These are phyloP conservation scores for Dioctria linearis DNA, from an alignment of 2,888 invertebrate species.

Conservation along the genomic window DNA sequence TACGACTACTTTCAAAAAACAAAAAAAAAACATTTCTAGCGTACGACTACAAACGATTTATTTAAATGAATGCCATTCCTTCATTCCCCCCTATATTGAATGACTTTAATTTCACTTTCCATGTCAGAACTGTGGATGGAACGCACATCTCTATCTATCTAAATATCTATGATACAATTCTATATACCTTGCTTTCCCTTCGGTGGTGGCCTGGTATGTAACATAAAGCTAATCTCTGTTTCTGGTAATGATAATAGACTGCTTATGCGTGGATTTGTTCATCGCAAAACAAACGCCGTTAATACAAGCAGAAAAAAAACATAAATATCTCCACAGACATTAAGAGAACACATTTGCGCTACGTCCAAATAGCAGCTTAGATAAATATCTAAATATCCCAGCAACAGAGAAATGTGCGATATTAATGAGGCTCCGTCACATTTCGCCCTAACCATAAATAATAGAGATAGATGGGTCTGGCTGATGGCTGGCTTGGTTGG, in stretches of 20 bases:
- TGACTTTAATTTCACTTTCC: background rate
- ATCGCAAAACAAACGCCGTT: conserved; percentile 21
- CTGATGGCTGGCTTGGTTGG: background rate
- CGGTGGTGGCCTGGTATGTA: background rate
- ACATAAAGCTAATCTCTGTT: conserved; percentile 19
- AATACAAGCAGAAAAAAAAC: background rate
- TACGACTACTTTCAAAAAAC: background rate
- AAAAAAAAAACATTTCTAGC: background rate
- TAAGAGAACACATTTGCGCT: conserved; percentile 29
- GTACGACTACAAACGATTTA: background rate
- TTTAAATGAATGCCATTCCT: background rate
- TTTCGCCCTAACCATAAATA: conserved; percentile 46
- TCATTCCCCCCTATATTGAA: background rate
- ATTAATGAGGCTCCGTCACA: conserved; percentile 45
- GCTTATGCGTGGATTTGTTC: conserved; percentile 38
- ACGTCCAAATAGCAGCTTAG: conserved; percentile 26
- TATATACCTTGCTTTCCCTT: background rate
- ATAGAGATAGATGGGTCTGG: conserved; percentile 51
- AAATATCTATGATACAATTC: background rate
- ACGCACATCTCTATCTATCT: too few species aligned
- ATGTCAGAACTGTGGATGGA: too few species aligned
- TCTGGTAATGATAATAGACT: conserved; percentile 37
- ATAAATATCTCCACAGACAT: background rate
- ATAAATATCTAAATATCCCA: conserved; percentile 38
- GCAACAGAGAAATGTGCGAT: conserved; percentile 8